Conservation (phyloP, 2,113 vertebrate species). For the Dromiciops gliroides region DNA sequence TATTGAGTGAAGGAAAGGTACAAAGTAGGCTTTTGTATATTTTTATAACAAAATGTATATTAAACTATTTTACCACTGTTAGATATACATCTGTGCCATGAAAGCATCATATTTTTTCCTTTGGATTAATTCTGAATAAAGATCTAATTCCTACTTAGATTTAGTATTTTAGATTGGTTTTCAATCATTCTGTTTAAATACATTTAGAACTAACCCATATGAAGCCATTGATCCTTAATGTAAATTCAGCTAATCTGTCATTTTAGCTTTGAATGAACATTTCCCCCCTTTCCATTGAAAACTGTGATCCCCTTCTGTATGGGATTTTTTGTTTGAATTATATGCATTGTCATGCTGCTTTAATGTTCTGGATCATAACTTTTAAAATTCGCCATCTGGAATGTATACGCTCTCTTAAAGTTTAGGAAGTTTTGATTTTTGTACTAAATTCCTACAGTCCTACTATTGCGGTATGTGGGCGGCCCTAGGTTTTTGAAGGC, state of each 20-base stretch:
- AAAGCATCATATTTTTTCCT: slow-evolving; percentile 64
- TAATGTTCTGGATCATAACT: background rate
- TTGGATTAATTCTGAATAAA: slow-evolving; percentile 73
- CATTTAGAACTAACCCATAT: slow-evolving; percentile 1
- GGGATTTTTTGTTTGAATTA: background rate
- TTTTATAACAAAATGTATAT: slow-evolving; percentile 64
- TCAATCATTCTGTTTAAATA: slow-evolving; percentile 9
- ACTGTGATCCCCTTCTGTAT: background rate
- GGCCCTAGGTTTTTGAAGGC: background rate
- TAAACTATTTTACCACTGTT: slow-evolving; percentile 56
- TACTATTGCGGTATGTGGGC: background rate
- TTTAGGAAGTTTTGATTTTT: background rate
- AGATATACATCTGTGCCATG: slow-evolving; percentile 45
- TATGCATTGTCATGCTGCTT: slow-evolving; percentile 16
- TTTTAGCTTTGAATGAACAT: background rate
- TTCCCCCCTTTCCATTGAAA: background rate
- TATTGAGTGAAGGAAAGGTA: background rate
- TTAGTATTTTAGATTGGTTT: slow-evolving; percentile 31
- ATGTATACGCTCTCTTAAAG: background rate
- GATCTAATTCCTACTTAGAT: slow-evolving; percentile 23
- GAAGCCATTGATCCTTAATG: background rate
- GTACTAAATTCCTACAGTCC: background rate
- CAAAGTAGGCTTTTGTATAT: slow-evolving; percentile 43
- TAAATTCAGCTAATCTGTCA: background rate
- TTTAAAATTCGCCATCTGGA: background rate